Evolutionary conservation across 2,797 vertebrate genomes (phyloP).

Genomic region (Podargus strigoides): DNA sequence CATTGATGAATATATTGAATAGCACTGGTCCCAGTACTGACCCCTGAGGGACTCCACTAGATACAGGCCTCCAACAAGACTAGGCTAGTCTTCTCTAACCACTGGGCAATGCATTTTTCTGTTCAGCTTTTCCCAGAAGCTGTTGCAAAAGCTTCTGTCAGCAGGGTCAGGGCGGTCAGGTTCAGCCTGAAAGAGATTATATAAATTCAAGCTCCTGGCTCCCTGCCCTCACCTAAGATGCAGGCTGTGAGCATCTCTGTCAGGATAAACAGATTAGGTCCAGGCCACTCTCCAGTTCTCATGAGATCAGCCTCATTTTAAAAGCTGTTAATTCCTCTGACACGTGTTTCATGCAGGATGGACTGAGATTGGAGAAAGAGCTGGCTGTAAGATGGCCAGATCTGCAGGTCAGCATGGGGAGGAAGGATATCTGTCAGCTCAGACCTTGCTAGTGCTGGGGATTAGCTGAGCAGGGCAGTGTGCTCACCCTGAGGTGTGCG

Average conservation of each 20-base stretch:
- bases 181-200: conserved; percentile 25
- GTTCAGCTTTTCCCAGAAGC: background rate
- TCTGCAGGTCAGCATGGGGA: conserved; percentile 3
- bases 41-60: no score
- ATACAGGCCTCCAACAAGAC: no score
- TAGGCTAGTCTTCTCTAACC: no score
- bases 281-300: conserved; percentile 62
- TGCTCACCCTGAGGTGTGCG: background rate
- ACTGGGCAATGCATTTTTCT: background rate
- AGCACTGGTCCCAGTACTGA: no score
- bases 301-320: conserved; percentile 65
- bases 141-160: conserved; percentile 16
- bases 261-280: conserved; percentile 73
- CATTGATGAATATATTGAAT: no score
- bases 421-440: background rate
- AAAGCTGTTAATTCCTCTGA: conserved; percentile 67
- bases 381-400: background rate
- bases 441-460: background rate
- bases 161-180: conserved; percentile 18
- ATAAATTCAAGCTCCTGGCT: conserved; percentile 10
- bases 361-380: background rate
- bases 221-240: background rate
- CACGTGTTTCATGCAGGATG: background rate
- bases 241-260: conserved; percentile 1
- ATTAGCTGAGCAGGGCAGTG: background rate